Conservation (phyloP, 2,797 vertebrate genomes). For the Jordanella pulchra region DNA sequence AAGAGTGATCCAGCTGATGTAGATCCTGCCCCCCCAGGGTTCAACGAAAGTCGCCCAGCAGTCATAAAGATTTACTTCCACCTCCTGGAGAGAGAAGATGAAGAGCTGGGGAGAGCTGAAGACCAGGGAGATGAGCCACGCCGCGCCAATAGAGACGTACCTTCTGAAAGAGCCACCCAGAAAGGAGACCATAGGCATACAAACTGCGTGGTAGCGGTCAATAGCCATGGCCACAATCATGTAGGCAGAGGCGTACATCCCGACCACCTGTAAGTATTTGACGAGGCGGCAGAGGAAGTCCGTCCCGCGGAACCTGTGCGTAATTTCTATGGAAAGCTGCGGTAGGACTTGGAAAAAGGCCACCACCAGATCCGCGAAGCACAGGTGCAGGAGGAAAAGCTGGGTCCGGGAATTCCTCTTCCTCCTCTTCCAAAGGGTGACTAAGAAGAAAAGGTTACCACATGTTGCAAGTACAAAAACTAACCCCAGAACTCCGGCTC, state of each 20-base stretch:
- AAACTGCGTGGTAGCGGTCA: conserved; percentile 88
- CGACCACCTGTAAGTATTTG: conserved; percentile 90
- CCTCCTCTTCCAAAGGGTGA: conserved; percentile 82
- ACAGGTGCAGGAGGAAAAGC: conserved; percentile 87
- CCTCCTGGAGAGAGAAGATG: conserved; percentile 87
- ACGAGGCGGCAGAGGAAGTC: conserved; percentile 83
- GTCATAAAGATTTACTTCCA: conserved; percentile 81
- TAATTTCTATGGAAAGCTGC: conserved; percentile 89
- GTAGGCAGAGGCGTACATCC: conserved; percentile 91
- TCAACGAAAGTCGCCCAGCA: conserved; percentile 88
- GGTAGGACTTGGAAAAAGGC: conserved; percentile 90
- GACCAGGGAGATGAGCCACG: conserved; percentile 83
- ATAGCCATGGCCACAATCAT: conserved; percentile 86
- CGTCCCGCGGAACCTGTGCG: conserved; percentile 84
- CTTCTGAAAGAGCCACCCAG: conserved; percentile 79
- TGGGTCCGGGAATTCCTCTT: conserved; percentile 86
- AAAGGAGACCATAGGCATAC: conserved; percentile 85
- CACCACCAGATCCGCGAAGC: conserved; percentile 84
- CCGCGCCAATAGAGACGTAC: conserved; percentile 77
- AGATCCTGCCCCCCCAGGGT: conserved; percentile 83
- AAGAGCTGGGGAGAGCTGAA: conserved; percentile 89
- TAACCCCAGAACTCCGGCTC: conserved; percentile 83
- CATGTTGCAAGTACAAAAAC: conserved; percentile 84
- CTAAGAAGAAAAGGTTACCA: conserved; percentile 84
- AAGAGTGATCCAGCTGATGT: conserved; percentile 87